Conservation (phyloP, 2,888 invertebrate genomes). For the Trachelus stipa region DNA sequence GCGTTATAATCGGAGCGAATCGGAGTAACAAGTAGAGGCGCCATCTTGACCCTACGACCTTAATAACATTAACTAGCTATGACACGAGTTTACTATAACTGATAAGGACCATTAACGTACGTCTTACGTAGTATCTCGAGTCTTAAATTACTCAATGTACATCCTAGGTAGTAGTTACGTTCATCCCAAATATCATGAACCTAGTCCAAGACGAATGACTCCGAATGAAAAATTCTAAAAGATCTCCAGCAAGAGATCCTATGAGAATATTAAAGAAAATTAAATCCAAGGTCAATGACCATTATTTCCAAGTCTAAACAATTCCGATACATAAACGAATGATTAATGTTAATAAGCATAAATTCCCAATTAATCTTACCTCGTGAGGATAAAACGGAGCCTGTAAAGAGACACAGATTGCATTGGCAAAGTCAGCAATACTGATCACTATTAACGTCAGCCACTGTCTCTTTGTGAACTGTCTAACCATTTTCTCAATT, state of each 20-base stretch:
- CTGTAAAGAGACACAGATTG: constrained; percentile 85
- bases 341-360: not conserved
- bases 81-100: not conserved
- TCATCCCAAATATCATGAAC: not conserved
- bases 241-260: not conserved
- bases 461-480: constrained; percentile 82
- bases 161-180: not conserved
- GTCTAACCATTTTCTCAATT: constrained; percentile 69
- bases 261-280: not conserved
- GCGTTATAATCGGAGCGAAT: not conserved
- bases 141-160: not conserved
- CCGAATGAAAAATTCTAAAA: not conserved
- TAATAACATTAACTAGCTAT: not conserved
- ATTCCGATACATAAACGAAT: not conserved
- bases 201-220: not conserved
- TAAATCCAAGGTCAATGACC: not conserved
- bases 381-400: constrained; percentile 89
- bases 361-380: constrained; percentile 68
- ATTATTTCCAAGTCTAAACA: not conserved
- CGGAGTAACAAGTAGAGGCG: not conserved
- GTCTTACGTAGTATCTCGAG: not conserved
- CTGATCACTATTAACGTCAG: constrained; percentile 82
- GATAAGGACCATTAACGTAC: constrained; percentile 1
- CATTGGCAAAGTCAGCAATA: constrained; percentile 86
- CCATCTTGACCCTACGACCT: not conserved